phyloP scores from a whole-genome alignment of 2,888 invertebrate species.

The Dione vanillae region DNA sequence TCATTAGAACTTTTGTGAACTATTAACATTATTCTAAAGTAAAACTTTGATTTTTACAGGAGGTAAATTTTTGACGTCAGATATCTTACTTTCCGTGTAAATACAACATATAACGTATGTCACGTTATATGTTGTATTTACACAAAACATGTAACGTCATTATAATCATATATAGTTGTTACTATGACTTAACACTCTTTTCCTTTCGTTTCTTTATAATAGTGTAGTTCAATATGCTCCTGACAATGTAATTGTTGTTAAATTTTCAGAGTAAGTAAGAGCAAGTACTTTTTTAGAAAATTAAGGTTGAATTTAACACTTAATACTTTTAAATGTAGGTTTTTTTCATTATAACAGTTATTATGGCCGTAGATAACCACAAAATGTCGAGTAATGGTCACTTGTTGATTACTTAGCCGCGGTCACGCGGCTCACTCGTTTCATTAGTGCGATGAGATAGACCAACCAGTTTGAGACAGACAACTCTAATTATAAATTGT shows the following conservation, averaged over 20 bases:
- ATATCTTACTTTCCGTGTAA: conserved; percentile 2
- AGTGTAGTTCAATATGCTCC: no score
- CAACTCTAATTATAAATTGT: conserved; percentile 3
- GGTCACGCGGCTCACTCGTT: conserved; percentile 24
- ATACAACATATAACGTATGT: no score
- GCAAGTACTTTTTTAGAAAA: neutral
- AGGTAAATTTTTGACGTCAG: conserved; percentile 9
- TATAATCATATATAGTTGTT: neutral
- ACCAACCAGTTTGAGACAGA: conserved; percentile 15
- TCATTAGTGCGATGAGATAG: conserved; percentile 21
- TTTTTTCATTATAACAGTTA: conserved; percentile 17
- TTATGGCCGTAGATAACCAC: conserved; percentile 16
- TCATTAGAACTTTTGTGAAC: neutral
- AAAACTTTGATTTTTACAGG: neutral
- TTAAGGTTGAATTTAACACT: neutral
- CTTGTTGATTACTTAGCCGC: conserved; percentile 20
- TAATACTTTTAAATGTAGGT: neutral
- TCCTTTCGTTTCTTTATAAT: no score
- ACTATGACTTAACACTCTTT: no score
- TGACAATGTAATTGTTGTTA: neutral
- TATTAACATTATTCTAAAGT: neutral
- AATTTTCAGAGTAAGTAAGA: neutral
- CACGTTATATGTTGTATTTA: no score
- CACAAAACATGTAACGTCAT: neutral
- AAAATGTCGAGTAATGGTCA: conserved; percentile 26